Percentiles rank a stretch among this genome's conserved stretches.
phyloP scores from a whole-genome alignment of 2,888 invertebrate species.

The Selenia dentaria region DNA sequence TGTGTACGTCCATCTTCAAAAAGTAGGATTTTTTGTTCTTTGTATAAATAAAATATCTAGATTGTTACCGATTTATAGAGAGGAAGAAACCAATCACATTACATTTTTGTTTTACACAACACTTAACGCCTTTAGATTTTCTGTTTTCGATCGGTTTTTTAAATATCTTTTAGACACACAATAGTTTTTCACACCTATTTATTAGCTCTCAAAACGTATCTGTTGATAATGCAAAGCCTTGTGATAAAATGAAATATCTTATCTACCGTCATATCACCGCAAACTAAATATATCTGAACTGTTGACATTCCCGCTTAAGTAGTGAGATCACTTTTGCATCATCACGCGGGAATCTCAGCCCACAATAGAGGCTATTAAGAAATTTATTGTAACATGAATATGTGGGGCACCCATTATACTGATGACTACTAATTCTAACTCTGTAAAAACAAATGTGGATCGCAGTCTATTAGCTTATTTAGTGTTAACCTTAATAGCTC shows the following conservation, averaged over 20 bases:
- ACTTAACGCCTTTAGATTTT: too few relatives aligned
- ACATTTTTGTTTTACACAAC: too few relatives aligned
- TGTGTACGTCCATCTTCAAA: too few relatives aligned
- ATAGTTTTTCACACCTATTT: too few relatives aligned
- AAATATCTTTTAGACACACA: too few relatives aligned
- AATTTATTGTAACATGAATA: slow-evolving; percentile 74
- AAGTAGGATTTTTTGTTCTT: too few relatives aligned
- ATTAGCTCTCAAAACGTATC: too few relatives aligned
- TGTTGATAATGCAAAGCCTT: neutral
- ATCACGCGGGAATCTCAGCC: slow-evolving; percentile 71
- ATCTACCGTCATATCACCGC: slow-evolving; percentile 13
- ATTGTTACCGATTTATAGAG: too few relatives aligned
- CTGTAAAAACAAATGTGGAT: slow-evolving; percentile 31
- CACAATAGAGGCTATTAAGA: slow-evolving; percentile 72
- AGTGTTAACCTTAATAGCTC: slow-evolving; percentile 7
- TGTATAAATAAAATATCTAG: too few relatives aligned
- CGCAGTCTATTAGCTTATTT: slow-evolving; percentile 13
- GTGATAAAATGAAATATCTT: slow-evolving; percentile 17
- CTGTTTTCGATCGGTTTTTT: too few relatives aligned
- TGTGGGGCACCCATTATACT: slow-evolving; percentile 72
- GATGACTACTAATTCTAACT: slow-evolving; percentile 69
- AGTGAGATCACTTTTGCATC: slow-evolving; percentile 76
- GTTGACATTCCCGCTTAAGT: slow-evolving; percentile 54
- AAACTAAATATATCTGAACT: slow-evolving; percentile 31
- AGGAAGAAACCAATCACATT: too few relatives aligned